A percentile compares a stretch with the other conserved stretches of the same genome.
Conservation (phyloP, 2,888 invertebrate genomes). For the Schizotus pectinicornis region DNA sequence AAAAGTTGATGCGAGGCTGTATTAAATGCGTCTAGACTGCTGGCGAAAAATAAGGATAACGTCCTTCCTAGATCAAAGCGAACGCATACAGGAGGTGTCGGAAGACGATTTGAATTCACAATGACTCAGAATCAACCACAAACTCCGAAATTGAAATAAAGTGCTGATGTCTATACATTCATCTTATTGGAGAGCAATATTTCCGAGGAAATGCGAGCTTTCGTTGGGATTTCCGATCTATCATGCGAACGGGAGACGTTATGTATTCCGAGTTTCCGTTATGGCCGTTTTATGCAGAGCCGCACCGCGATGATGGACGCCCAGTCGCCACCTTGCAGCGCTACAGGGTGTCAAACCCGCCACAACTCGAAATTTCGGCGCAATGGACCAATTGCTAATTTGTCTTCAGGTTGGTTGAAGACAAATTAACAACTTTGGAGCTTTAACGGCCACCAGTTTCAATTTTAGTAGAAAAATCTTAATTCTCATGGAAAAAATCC, state of each 20-base stretch:
- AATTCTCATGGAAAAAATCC: too few relatives aligned
- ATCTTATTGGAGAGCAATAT: conserved; percentile 11
- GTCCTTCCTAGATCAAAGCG: conserved; percentile 1
- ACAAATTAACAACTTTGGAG: too few relatives aligned
- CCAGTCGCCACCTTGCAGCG: too few relatives aligned
- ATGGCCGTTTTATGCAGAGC: conserved; percentile 10
- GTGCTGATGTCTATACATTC: conserved; percentile 6
- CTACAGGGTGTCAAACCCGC: too few relatives aligned
- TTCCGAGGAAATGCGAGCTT: conserved; percentile 14
- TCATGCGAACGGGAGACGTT: conserved; percentile 18
- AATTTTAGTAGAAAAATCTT: too few relatives aligned
- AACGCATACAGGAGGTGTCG: neutral
- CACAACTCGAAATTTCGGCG: too few relatives aligned
- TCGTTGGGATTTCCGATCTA: conserved; percentile 22
- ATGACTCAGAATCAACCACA: conserved; percentile 15
- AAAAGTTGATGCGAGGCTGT: conserved; percentile 4
- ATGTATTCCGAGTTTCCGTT: conserved; percentile 18
- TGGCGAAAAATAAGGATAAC: conserved; percentile 7
- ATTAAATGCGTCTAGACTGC: conserved; percentile 18
- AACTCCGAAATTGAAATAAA: conserved; percentile 12
- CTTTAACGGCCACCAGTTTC: too few relatives aligned
- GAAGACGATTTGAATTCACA: conserved; percentile 19
- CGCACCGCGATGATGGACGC: too few relatives aligned
- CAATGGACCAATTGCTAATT: too few relatives aligned
- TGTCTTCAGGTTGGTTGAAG: too few relatives aligned